Conservation (phyloP, 2,797 vertebrate species). For the Poecilia gillii region DNA sequence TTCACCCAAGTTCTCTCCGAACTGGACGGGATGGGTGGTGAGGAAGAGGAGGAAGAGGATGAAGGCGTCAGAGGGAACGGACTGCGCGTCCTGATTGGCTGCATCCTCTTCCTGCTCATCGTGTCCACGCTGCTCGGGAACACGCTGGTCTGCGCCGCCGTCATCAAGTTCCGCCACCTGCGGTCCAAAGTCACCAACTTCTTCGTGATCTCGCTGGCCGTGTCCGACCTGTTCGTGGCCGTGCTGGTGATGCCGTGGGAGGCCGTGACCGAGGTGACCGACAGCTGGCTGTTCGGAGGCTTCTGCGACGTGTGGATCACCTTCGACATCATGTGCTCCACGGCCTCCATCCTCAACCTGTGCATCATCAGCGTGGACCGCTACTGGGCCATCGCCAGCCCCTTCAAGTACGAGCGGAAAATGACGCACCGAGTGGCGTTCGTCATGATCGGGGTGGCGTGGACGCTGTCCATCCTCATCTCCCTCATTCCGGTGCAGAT, state of each 20-base stretch:
- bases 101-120: conserved; percentile 82
- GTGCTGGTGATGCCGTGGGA: conserved; percentile 88
- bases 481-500: conserved; percentile 87
- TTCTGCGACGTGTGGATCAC: conserved; percentile 87
- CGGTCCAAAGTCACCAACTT: conserved; percentile 86
- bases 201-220: conserved; percentile 84
- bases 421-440: conserved; percentile 82
- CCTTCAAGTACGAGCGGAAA: conserved; percentile 80
- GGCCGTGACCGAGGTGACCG: conserved; percentile 75
- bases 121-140: conserved; percentile 83
- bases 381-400: conserved; percentile 85
- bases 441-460: conserved; percentile 79
- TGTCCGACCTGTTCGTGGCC: conserved; percentile 85
- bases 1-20: conserved; percentile 67
- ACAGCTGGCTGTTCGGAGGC: conserved; percentile 83
- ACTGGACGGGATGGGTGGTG: conserved; percentile 32
- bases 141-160: conserved; percentile 81
- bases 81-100: conserved; percentile 71
- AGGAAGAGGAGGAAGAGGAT: conserved; percentile 25
- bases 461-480: conserved; percentile 85
- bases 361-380: conserved; percentile 86
- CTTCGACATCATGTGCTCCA: conserved; percentile 87
- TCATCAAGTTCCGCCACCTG: conserved; percentile 82
- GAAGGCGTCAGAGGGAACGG: conserved; percentile 37
- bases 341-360: conserved; percentile 85